Evolutionary conservation across 2,797 vertebrate genomes (phyloP).

Genomic region (Diplodus puntazzo): DNA sequence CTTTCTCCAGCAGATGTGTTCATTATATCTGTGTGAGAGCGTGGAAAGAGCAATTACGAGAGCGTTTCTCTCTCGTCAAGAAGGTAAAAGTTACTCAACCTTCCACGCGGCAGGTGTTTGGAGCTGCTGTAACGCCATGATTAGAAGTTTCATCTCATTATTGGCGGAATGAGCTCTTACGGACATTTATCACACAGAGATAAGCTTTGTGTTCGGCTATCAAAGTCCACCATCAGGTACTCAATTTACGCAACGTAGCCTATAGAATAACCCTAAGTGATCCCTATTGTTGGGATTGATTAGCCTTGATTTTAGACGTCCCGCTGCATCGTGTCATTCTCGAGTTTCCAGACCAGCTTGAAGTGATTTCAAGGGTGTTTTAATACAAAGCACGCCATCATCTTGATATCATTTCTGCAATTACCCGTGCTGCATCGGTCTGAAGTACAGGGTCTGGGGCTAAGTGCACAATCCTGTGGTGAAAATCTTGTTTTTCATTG

Average conservation of each 20-base stretch:
- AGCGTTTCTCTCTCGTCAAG: conserved; percentile 10
- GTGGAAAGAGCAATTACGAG: not conserved
- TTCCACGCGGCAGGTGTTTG: conserved; percentile 25
- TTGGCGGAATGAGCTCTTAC: conserved; percentile 1
- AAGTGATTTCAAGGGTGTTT: conserved; percentile 72
- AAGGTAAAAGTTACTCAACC: conserved; percentile 12
- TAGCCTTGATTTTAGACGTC: conserved; percentile 14
- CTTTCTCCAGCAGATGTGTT: conserved; percentile 3
- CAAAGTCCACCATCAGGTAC: not conserved
- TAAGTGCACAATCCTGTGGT: conserved; percentile 36
- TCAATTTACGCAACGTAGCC: not conserved
- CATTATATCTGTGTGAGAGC: conserved; percentile 3
- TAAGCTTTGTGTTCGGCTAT: not conserved
- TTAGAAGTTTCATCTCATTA: not conserved
- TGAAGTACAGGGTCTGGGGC: conserved; percentile 14
- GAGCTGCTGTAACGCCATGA: not conserved
- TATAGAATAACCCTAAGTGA: not conserved
- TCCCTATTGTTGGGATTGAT: not conserved
- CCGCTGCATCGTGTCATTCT: conserved; percentile 51
- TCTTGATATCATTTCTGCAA: conserved; percentile 42
- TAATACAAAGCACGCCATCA: conserved; percentile 61
- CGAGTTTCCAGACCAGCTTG: conserved; percentile 62
- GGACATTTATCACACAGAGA: not conserved
- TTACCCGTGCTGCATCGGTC: conserved; percentile 25
- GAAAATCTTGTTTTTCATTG: conserved; percentile 33